Base-by-base conservation (phyloP, 2,797 vertebrate species). In the Hipposideros larvatus region DNA sequence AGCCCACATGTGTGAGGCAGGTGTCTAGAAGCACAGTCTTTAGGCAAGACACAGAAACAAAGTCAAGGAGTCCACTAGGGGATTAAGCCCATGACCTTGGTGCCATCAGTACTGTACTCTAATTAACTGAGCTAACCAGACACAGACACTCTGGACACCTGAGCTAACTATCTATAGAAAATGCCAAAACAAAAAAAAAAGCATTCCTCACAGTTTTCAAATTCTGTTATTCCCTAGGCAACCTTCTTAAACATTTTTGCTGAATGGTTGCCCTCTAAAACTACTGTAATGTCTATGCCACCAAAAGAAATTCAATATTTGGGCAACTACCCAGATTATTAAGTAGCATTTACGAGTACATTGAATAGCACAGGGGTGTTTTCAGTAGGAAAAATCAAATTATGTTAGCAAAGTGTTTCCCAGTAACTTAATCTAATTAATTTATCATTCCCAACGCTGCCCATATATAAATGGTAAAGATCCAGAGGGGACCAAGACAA, bases 101-200 rank as follows among this genome's bases (percentile, higher is more conserved):
- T 84, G 53, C 79, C 74, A 31, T 57, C 1, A 0, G 70, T 43
- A 55, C 59, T 57, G 51, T 19, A 34, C 57, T 90, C 37, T 94
- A 84, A 89, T 97, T 90, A 95, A 83, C 82, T 89, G 63, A 92
- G 55, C 75, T 92, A 92, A 96, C 73, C 26, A 89, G 77, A 74
- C 86, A 71, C 82, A 89, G 94, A 59, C 82, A 85, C 51, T 92
- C 46, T 43, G 66, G 57, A 75, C 74, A 91, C 59, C 77, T 84
- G 86, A 94, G 61, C n/a, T 79, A 79, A 66, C 11, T 37, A 10
- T 88, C 83, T 16, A 43, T 4, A 89, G 82, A 66, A 78, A 87
- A 87, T 37, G 15, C 9, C 71, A 51, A 92, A 77, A 43, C 6
- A 79, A 51, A 90, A 51, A 48, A 48, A 53, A 68, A 16, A 22